Base-by-base conservation (phyloP, 1,140 invertebrate genomes). In the Drosophila mayri region DNA sequence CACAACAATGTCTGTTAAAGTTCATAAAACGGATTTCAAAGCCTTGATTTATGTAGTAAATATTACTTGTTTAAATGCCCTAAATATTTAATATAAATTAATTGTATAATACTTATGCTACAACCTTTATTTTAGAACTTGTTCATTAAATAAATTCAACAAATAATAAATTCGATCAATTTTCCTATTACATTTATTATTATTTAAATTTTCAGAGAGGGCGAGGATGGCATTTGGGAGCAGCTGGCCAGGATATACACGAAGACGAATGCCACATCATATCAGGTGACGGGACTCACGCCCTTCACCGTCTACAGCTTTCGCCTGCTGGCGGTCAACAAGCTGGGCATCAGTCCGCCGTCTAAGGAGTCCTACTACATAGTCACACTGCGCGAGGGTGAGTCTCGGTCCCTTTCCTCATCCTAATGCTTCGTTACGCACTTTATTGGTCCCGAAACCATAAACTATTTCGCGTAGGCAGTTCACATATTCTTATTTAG, bases 231-330 rank as follows among this genome's bases (percentile, higher is more conserved):
- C 62, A 93, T 94, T 18, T 96, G 95, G 95, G 94, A 95, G 88
- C 93, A 94, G 73, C 94, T 94, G 67, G 93, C 94, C 61, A 94
- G 94, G 70, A 95, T 96, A 68, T 92, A 94, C 66, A 96, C 96
- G 5, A 94, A 94, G 60, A 94, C 93, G 79, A 97, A 96, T 93
- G 92, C 94, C 43, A 95, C 95, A 50, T 94, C 93, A 79, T 95
- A 95, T 94, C 93, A 94, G 85, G 94, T 97, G 76, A 94, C 94
- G 63, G 94, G 94, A 52, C 93, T 97, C 62, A 93, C 94, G 67
- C 96, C 96, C 18, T 97, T 95, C 92, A 96, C 95, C 35, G 95
- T 96, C 49, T 96, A 97, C 93, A 96, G 95, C 92, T 97, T 97
- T 93, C 94, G 95, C 59, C 94, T 96, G 63, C 92, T 95, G 50